These are phyloP conservation scores for Passerculus sandwichensis DNA, from an alignment of 2,797 vertebrate species.

Conservation along the genomic window DNA sequence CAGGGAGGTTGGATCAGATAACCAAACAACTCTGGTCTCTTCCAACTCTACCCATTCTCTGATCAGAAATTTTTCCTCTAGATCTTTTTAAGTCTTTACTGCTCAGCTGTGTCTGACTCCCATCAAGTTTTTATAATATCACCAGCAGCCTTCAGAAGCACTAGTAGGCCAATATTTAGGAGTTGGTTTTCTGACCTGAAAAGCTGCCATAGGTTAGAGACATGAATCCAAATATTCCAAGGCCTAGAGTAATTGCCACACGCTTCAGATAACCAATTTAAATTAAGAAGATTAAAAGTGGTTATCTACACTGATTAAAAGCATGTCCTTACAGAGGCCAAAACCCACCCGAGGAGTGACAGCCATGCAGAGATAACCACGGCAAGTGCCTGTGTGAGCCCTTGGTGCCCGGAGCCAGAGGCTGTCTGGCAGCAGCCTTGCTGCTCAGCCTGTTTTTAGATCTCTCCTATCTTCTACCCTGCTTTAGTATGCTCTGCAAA, in stretches of 20 bases:
- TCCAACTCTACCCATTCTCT: background rate
- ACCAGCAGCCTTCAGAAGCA: background rate
- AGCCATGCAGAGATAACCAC: background rate
- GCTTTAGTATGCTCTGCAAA: background rate
- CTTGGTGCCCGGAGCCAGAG: background rate
- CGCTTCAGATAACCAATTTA: background rate
- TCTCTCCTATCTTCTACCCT: background rate
- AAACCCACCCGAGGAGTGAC: background rate
- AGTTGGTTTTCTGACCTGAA: background rate
- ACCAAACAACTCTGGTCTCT: background rate
- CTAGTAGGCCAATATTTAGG: background rate
- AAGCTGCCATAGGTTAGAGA: background rate
- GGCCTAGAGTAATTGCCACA: background rate
- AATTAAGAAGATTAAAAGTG: background rate
- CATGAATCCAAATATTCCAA: background rate
- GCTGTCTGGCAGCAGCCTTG: background rate
- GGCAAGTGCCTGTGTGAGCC: fast-evolving
- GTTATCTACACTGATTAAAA: background rate
- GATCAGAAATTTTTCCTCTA: background rate
- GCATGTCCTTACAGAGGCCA: background rate
- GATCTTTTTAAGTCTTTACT: background rate
- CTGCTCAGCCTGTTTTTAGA: background rate
- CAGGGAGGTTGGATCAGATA: background rate
- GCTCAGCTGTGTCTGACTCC: background rate
- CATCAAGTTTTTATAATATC: background rate